Evolutionary conservation across 2,797 vertebrate genomes (phyloP), one percentile per base, ranked within the genome.

Genomic region (Cheirogaleus major): DNA sequence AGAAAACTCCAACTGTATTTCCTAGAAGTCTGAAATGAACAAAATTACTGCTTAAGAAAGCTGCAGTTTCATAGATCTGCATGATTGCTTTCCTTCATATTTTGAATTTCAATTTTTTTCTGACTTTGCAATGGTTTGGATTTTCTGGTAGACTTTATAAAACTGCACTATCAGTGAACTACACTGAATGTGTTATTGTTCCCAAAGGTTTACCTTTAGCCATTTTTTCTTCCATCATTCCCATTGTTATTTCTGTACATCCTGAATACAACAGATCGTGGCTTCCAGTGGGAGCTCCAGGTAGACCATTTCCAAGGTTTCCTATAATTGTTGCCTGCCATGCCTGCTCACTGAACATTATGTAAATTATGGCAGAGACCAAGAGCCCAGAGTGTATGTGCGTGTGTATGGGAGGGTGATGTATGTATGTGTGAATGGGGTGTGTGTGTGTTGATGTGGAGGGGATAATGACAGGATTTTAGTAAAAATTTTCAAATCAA

Each of bases 271-370:
- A 97, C 94, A 97, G 95, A 98, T 98, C 90, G 97, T 98, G 97
- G 95, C 97, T 98, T 98, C 98, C 97, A 96, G 97, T 97, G 98
- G 97, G 98, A 98, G 97, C 97, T 98, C 98, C 97, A 98, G 95
- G 97, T 97, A 98, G 97, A 97, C 78, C 92, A 91, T 95, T 96
- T 98, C 89, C 97, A 98, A 98, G 97, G 81, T 97, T 98, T 95
- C 92, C 81, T 97, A 88, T 98, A 98, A 98, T 98, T 98, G 98
- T 97, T 97, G 95, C 94, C 97, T 98, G 88, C 95, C 96, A 97
- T 98, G 94, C 86, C 93, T 98, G 84, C 95, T 98, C 95, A 88
- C 96, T 97, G 97, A 98, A 97, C 95, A 97, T 97, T 98, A 98
- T 98, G 98, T 98, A 98, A 98, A 98, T 98, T 97, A 98, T 97